These are phyloP conservation scores for Synaphobranchus kaupii DNA, from an alignment of 2,797 vertebrate species.

Conservation along the genomic window DNA sequence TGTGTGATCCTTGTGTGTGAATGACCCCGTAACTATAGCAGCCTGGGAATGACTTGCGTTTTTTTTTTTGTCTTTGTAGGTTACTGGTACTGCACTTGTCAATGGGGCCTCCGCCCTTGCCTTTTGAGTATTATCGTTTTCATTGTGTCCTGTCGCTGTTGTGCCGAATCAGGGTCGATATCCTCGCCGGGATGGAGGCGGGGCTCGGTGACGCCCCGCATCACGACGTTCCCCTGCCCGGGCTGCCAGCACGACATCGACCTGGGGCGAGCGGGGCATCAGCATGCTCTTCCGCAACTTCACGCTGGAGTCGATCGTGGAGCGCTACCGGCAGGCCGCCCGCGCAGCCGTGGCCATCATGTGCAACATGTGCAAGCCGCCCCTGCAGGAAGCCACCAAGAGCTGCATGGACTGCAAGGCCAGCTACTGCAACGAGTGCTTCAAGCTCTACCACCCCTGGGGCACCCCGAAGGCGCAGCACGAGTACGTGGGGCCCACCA, in stretches of 20 bases:
- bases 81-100: conserved; percentile 36
- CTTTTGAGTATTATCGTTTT: conserved; percentile 38
- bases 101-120: not conserved
- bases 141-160: not conserved
- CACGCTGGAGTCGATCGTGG: conserved; percentile 94
- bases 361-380: conserved; percentile 93
- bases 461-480: conserved; percentile 94
- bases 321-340: conserved; percentile 93
- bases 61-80: conserved; percentile 46
- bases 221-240: conserved; percentile 88
- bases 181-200: conserved; percentile 86
- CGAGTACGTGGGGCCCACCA: conserved; percentile 94
- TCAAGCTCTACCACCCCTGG: conserved; percentile 96
- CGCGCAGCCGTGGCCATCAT: conserved; percentile 91
- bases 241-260: conserved; percentile 93
- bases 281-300: conserved; percentile 95
- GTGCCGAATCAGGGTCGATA: conserved; percentile 67
- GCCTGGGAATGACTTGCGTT: conserved; percentile 47
- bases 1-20: conserved; percentile 41
- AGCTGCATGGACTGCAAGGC: conserved; percentile 98
- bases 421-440: conserved; percentile 96
- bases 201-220: conserved; percentile 84
- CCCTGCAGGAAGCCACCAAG: conserved; percentile 91
- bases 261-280: conserved; percentile 91
- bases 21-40: conserved; percentile 47